Base-by-base conservation (phyloP, 2,113 vertebrate species). In the Sturnus vulgaris region DNA sequence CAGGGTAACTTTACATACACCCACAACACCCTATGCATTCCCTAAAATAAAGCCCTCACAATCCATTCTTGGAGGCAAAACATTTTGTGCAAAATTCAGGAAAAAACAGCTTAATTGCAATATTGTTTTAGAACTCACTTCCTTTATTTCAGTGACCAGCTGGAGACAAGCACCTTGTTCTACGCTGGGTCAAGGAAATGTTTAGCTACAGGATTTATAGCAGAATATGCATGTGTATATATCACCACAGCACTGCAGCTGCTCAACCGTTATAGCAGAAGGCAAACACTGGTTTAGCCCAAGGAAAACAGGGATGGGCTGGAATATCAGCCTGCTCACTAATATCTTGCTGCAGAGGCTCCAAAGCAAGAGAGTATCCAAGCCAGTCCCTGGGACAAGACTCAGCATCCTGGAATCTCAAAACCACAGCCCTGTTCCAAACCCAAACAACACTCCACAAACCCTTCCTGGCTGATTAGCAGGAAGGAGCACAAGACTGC, bases 341-440 rank as follows among this genome's bases (percentile, higher is more conserved):
- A 77, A 49, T 4, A 1, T 78, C 64, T 80, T 57, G 37, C 61
- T 75, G 46, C 63, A 76, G 31, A 64, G 68, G 55, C 63, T 93
- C 75, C 50, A 52, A 83, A 35, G 71, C 82, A 92, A 82, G 63
- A 93, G 59, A 92, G 25, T 59, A 93, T 93, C 88, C 92, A 94
- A 95, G 94, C 59, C 59, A 22, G 59, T 77, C 85, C 68, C 79
- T 70, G 50, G 57, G 68, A 90, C 2, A 0, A 94, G 82, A 90
- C 68, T 93, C 92, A 94, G 88, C 82, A 94, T 78, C 95, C 68
- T 83, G 90, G 90, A 97, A 94, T 93, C 92, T 86, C 56, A 92
- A 97, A 96, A 94, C 94, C 94, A 90, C 93, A 96, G 79, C 76
- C 39, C 59, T 88, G 71, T 75, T 94, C 76, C 76, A 92, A 94